Conservation (phyloP, 1,140 invertebrate genomes). For the Vollenhovia emeryi region DNA sequence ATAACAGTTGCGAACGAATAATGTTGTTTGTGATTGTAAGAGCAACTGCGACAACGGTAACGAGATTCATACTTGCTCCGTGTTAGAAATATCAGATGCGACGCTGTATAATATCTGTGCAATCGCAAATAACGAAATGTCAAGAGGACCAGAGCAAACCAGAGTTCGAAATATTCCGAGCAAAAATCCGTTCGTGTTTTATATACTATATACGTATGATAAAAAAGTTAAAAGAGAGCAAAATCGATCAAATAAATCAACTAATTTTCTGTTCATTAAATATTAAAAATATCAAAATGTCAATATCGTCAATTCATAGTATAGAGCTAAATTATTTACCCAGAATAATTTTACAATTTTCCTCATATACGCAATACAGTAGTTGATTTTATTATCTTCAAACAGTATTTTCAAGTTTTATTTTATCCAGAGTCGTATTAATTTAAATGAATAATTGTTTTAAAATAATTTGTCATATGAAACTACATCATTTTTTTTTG, state of each 20-base stretch:
- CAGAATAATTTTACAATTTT: background rate
- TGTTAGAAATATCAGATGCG: constrained; percentile 23
- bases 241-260: background rate
- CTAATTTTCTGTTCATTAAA: constrained; percentile 12
- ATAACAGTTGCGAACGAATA: constrained; percentile 46
- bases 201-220: background rate
- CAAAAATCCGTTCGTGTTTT: background rate
- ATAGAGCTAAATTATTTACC: background rate
- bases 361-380: background rate
- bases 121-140: constrained; percentile 39
- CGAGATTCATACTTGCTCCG: constrained; percentile 30
- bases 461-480: background rate
- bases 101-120: background rate
- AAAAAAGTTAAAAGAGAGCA: background rate
- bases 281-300: background rate
- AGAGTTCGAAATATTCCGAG: background rate
- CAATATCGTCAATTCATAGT: background rate
- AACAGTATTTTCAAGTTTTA: background rate
- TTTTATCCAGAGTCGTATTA: background rate
- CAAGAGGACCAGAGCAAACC: background rate
- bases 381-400: constrained; percentile 12
- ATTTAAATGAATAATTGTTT: constrained; percentile 9
- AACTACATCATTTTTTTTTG: background rate
- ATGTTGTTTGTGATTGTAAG: constrained; percentile 14
- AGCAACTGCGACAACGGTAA: constrained; percentile 16